Conservation (phyloP, 2,888 invertebrate species). For the Cynaeus angustus region DNA sequence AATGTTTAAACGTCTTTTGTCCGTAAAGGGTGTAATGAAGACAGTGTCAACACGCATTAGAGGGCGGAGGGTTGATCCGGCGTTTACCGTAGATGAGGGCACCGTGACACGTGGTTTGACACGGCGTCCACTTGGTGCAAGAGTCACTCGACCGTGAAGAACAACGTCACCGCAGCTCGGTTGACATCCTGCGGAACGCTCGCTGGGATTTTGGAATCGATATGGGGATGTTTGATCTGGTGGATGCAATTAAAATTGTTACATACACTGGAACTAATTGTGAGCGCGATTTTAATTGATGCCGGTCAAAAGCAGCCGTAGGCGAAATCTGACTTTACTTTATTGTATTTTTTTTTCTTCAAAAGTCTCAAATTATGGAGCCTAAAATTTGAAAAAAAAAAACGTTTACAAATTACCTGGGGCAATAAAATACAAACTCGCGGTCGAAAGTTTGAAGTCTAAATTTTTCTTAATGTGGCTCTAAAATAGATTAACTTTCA, state of each 20-base stretch:
- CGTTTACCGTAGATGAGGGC: slow-evolving; percentile 56
- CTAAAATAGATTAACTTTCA: too few relatives aligned
- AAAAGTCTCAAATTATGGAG: too few relatives aligned
- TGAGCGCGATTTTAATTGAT: too few relatives aligned
- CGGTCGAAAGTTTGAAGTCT: too few relatives aligned
- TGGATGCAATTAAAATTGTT: background rate
- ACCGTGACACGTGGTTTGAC: slow-evolving; percentile 66
- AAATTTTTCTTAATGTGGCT: too few relatives aligned
- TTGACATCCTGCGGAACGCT: slow-evolving; percentile 59
- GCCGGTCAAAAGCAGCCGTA: background rate
- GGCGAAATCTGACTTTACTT: too few relatives aligned
- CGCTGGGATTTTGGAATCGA: slow-evolving; percentile 59
- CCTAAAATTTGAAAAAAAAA: too few relatives aligned
- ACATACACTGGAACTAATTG: too few relatives aligned
- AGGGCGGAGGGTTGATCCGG: slow-evolving; percentile 8
- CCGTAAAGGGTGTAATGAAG: slow-evolving; percentile 9
- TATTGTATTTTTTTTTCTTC: too few relatives aligned
- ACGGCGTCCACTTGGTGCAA: slow-evolving; percentile 65
- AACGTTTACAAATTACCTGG: too few relatives aligned
- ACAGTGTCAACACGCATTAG: slow-evolving; percentile 24
- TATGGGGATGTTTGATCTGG: slow-evolving; percentile 1
- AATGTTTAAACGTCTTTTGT: slow-evolving; percentile 19
- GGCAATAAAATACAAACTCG: too few relatives aligned
- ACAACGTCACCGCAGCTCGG: slow-evolving; percentile 63
- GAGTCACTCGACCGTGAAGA: slow-evolving; percentile 62